A percentile compares a stretch with the other conserved stretches of the same genome.
phyloP scores from a whole-genome alignment of 2,888 invertebrate genomes.

The Andrena trimmerana region DNA sequence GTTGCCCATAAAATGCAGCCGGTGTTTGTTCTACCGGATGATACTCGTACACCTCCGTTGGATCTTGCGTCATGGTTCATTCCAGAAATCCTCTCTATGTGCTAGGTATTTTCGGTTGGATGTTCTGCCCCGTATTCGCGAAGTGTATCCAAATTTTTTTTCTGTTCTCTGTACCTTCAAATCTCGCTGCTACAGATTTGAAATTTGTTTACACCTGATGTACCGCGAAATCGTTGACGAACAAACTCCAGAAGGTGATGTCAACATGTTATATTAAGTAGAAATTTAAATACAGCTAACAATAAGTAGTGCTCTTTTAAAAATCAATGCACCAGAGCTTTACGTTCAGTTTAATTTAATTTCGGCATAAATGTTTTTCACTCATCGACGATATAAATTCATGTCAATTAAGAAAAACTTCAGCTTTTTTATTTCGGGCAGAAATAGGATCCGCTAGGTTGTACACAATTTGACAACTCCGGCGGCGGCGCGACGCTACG shows the following conservation, averaged over 20 bases:
- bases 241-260: background rate
- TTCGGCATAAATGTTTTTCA: too few relatives aligned
- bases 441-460: too few relatives aligned
- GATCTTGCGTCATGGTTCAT: constrained; percentile 51
- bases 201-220: constrained; percentile 26
- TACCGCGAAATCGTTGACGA: background rate
- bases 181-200: background rate
- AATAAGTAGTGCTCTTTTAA: too few relatives aligned
- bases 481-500: too few relatives aligned
- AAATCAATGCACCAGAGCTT: too few relatives aligned
- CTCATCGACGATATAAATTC: too few relatives aligned
- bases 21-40: constrained; percentile 54
- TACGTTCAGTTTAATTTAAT: too few relatives aligned
- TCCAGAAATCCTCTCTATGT: constrained; percentile 61
- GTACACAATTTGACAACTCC: too few relatives aligned
- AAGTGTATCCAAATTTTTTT: constrained; percentile 27
- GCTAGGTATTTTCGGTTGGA: constrained; percentile 31
- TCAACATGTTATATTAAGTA: background rate
- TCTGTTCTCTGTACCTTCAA: background rate
- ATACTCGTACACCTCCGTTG: constrained; percentile 23
- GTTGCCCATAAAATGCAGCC: constrained; percentile 62
- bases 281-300: too few relatives aligned
- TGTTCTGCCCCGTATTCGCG: constrained; percentile 15
- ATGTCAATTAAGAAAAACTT: too few relatives aligned
- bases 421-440: too few relatives aligned